A percentile compares a stretch with the other conserved stretches of the same genome.
Evolutionary conservation across 2,888 invertebrate genomes (phyloP).

Genomic region (Drosophila fulvimacula): DNA sequence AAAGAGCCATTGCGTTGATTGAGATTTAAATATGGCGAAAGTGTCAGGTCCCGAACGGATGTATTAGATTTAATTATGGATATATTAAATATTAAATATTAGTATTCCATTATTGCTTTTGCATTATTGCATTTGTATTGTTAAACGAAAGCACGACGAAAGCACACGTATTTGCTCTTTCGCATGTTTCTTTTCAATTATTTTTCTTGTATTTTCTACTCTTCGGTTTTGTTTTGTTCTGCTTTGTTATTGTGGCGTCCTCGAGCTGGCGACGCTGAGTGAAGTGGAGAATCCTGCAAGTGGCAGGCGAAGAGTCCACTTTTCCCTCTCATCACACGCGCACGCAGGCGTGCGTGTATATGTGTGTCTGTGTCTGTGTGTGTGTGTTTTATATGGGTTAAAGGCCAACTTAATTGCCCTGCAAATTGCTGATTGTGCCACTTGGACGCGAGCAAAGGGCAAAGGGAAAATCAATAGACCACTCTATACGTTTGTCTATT

Average conservation of each 20-base stretch:
- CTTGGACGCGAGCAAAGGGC: constrained; percentile 28
- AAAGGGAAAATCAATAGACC: constrained; percentile 65
- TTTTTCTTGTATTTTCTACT: background rate
- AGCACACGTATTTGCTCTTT: constrained; percentile 21
- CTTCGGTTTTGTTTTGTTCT: background rate
- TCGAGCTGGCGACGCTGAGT: constrained; percentile 19
- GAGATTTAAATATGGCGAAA: constrained; percentile 51
- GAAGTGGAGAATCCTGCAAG: constrained; percentile 61
- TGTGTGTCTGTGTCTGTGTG: constrained; percentile 2
- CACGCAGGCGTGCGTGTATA: background rate
- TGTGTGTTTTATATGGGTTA: constrained; percentile 43
- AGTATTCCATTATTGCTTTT: constrained; percentile 13
- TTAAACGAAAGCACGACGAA: constrained; percentile 28
- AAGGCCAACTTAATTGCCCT: constrained; percentile 59
- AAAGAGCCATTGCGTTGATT: constrained; percentile 33
- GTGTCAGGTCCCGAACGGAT: constrained; percentile 17
- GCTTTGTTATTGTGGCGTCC: constrained; percentile 18
- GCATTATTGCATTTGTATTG: constrained; percentile 16
- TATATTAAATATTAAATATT: no score
- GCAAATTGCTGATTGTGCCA: constrained; percentile 31
- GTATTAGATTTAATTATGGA: constrained; percentile 2
- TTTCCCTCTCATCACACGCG: constrained; percentile 21
- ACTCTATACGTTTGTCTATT: constrained; percentile 12
- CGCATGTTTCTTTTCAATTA: constrained; percentile 3
- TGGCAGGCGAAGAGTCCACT: constrained; percentile 44